Conservation (phyloP, 2,113 vertebrate genomes). For the Dendrocopos noguchii region DNA sequence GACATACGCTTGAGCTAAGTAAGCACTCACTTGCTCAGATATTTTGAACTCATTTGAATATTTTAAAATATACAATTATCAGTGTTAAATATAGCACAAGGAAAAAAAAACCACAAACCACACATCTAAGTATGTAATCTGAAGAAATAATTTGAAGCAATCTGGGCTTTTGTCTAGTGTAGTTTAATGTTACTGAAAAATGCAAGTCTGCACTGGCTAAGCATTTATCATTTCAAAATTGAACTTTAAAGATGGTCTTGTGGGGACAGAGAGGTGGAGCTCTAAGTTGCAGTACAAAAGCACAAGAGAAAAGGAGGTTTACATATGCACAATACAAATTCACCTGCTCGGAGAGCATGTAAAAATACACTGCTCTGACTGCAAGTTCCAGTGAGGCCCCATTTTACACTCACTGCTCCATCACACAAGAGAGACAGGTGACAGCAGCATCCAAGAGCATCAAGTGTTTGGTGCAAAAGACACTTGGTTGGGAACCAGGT, state of each 20-base stretch:
- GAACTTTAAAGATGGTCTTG: neutral
- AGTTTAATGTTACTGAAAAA: neutral
- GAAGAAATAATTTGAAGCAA: neutral
- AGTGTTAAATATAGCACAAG: neutral
- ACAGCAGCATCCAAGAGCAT: neutral
- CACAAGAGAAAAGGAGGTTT: neutral
- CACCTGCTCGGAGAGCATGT: neutral
- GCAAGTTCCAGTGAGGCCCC: neutral
- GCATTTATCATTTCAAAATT: neutral
- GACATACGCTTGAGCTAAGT: neutral
- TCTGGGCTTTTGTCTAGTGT: neutral
- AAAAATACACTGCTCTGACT: neutral
- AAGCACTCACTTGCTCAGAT: neutral
- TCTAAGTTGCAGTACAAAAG: neutral
- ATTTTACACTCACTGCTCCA: neutral
- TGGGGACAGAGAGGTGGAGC: neutral
- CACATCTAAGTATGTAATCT: neutral
- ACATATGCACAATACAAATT: neutral
- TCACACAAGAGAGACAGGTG: neutral
- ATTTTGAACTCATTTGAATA: slow-evolving; percentile 12
- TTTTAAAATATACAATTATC: neutral
- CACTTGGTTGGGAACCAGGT: neutral
- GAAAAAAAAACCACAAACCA: neutral
- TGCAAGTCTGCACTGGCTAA: neutral
- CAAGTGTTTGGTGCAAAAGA: neutral